Evolutionary conservation across 2,113 vertebrate species (phyloP), one percentile per base, ranked within the genome.

Genomic region (Caretta caretta): DNA sequence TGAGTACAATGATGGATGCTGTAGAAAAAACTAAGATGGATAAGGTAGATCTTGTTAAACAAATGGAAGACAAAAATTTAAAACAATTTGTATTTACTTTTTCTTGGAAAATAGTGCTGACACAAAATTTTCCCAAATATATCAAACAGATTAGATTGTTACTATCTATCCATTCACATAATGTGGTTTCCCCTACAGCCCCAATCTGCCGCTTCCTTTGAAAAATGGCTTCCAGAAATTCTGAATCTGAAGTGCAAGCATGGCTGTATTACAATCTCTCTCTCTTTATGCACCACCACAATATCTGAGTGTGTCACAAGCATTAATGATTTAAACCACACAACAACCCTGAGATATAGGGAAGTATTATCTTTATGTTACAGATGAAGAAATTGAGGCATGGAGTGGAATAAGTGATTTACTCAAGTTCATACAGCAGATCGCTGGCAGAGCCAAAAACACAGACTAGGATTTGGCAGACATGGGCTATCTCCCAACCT

Each of bases 11-110:
- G 8, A 42, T 46, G 38, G 72, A n/a, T 75, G 72, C 72, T 25
- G 20, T 24, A 42, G 14, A 75, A 75, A 42, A 38, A 35, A 17
- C 0, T 53, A 27, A n/a, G 78, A 56, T 0, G 13, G 7, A 14
- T 3, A 56, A 80, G 48, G 16, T 0, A 78, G 0, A 14, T 42
- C 53, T 46, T 42, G 22, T 48, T 48, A 78, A 48, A 78, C 75
- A 57, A 83, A 80, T 7, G 59, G 5, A 79, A 29, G 5, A 83
- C 49, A 46, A 4, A 10, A 38, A 75, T 78, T 72, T 86, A 0
- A 0, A 6, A 9, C 1, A 93, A 59, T 38, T 85, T 31, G 84
- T 53, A 56, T 25, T 57, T 31, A 24, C 27, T 75, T 42, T 31
- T 75, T 22, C 9, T 57, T 13, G 53, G 38, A 65, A 2, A 88